Evolutionary conservation across 2,797 vertebrate genomes (phyloP), one percentile per base, ranked within the genome.

Genomic region (Betta splendens): DNA sequence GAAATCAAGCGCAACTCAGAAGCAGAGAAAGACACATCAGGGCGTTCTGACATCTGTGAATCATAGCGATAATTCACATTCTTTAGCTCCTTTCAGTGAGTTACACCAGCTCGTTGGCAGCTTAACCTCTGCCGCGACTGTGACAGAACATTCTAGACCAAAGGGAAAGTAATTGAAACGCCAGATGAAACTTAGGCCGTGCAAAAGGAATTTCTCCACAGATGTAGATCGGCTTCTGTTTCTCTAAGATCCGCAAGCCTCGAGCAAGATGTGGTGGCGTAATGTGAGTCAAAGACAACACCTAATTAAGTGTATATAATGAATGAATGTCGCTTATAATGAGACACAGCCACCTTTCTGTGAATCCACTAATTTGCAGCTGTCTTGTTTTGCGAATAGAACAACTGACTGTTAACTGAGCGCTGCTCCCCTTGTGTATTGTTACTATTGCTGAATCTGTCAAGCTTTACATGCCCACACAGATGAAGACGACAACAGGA

Each of bases 91-190:
- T 44, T 64, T 71, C 47, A 54, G 36, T 50, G 48, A 63, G 52
- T 37, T 46, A 25, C 57, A 28, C 29, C 9, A 31, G 25, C 44
- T 62, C 18, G 22, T 38, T 61, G 55, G 70, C 50, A 59, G 40
- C 61, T 32, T 38, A 68, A 51, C 39, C 43, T 45, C 35, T 13
- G 4, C 21, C 44, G 62, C 58, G 78, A 60, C 75, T 51, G 50
- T 78, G 65, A 57, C 23, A 71, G 40, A 70, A 51, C 40, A 65
- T 51, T 64, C 35, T 9, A 60, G 35, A 35, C 20, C n/a, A 17
- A 64, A 70, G 59, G 35, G 57, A 54, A 64, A 79, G 70, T 72
- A 79, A 79, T 72, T 78, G 69, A 73, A 77, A 72, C 51, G 59
- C 62, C 50, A 55, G 57, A 64, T 71, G 49, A 67, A 63, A 67